Conservation (phyloP, 2,797 vertebrate species). For the Mormyrus proboscirostris region DNA sequence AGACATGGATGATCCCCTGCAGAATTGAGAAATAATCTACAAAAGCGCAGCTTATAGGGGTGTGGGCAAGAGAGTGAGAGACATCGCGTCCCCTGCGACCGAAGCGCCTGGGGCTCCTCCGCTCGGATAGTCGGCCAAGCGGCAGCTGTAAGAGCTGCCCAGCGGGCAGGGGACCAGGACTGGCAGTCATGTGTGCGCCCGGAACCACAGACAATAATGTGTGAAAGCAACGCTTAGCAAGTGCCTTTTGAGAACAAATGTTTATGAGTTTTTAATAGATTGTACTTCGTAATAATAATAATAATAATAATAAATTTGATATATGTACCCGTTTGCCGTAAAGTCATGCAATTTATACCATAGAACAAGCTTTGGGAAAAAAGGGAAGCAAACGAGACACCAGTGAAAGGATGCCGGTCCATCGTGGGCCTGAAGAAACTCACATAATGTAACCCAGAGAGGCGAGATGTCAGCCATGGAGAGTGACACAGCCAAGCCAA, state of each 20-base stretch:
- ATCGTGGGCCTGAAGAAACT: background rate
- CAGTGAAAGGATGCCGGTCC: background rate
- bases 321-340: background rate
- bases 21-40: constrained; percentile 16
- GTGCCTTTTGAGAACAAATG: background rate
- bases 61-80: background rate
- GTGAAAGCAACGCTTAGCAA: background rate
- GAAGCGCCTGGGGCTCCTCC: background rate
- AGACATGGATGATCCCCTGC: background rate
- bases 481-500: background rate
- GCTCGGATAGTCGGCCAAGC: background rate
- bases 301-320: background rate
- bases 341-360: background rate
- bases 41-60: constrained; percentile 12
- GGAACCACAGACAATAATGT: background rate
- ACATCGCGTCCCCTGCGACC: background rate
- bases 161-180: background rate
- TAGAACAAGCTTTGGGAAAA: background rate
- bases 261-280: background rate
- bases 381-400: background rate
- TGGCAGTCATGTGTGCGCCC: background rate
- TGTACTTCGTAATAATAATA: background rate
- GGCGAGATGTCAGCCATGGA: background rate
- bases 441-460: background rate
- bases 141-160: background rate